phyloP scores from a whole-genome alignment of 2,113 vertebrate genomes.

The Oxyruncus cristatus region DNA sequence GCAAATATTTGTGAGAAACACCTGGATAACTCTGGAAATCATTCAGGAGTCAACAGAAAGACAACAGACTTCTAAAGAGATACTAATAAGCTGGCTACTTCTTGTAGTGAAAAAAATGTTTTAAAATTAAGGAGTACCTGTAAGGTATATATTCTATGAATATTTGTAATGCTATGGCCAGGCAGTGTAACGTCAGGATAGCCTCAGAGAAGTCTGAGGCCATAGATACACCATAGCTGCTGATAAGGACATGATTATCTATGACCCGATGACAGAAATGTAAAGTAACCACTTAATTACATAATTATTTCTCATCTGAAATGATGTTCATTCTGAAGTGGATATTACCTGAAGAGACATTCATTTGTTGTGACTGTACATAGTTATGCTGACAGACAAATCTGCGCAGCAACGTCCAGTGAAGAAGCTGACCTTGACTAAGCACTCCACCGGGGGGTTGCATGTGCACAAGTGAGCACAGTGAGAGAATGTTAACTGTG shows the following conservation, averaged over 20 bases:
- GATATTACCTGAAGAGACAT: neutral
- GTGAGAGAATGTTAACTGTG: no score
- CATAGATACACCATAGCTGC: neutral
- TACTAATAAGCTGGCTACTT: neutral
- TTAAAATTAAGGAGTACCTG: neutral
- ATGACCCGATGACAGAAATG: neutral
- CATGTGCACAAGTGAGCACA: rapidly evolving
- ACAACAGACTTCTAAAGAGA: neutral
- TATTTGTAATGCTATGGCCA: neutral
- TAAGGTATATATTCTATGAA: neutral
- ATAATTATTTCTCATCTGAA: neutral
- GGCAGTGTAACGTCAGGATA: neutral
- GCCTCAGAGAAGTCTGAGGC: neutral
- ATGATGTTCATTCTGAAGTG: neutral
- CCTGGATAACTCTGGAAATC: neutral
- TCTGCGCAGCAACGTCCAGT: neutral
- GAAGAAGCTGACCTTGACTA: neutral
- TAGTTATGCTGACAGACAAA: neutral
- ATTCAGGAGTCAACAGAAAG: neutral
- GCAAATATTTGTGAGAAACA: neutral
- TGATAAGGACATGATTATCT: neutral
- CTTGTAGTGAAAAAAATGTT: neutral
- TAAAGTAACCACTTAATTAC: neutral
- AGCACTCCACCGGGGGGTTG: neutral
- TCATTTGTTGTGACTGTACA: neutral